Evolutionary conservation across 1,140 invertebrate genomes (phyloP), one percentile per base, ranked within the genome.

Genomic region (Penaeus vannamei): DNA sequence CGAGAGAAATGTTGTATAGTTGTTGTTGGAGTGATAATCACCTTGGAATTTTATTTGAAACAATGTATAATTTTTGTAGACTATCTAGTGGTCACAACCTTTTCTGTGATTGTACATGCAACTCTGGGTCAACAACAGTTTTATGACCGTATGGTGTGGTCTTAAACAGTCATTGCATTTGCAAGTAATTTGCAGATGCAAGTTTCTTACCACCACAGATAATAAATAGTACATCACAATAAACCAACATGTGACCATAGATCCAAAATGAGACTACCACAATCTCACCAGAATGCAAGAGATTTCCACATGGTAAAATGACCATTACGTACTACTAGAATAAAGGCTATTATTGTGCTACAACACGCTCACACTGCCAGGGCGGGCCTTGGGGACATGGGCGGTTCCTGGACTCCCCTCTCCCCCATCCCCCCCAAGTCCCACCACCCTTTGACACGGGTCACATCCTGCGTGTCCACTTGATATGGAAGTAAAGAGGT

Each of bases 301-400:
- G 76, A 86, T 86, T 86, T 86, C 77, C 85, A 86, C 85, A 86
- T 53, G 85, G 85, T 86, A 86, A 86, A 86, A 77, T 86, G 85
- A 86, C 85, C 85, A 86, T 81, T 86, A 81, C 85, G 85, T 81
- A 86, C 85, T 86, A 86, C 85, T 86, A 86, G 85, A 86, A 62
- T 86, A 86, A 86, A 81, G 85, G 85, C 85, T 86, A 86, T 80
- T 86, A 86, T 86, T 86, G 85, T 86, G 85, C 85, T 86, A 86
- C 85, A 86, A 86, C 85, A 86, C 85, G 85, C 85, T 86, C 85
- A 86, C 85, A 86, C 85, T 86, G 85, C 85, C 85, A 86, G 85
- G 85, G 85, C 85, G 85, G 85, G 85, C 85, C 85, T 86, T 86
- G 85, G 85, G 85, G 85, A 86, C 85, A 77, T 86, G 85, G 85